Evolutionary conservation across 2,113 vertebrate species (phyloP), one percentile per base, ranked within the genome.

Genomic region (Electrona antarctica): DNA sequence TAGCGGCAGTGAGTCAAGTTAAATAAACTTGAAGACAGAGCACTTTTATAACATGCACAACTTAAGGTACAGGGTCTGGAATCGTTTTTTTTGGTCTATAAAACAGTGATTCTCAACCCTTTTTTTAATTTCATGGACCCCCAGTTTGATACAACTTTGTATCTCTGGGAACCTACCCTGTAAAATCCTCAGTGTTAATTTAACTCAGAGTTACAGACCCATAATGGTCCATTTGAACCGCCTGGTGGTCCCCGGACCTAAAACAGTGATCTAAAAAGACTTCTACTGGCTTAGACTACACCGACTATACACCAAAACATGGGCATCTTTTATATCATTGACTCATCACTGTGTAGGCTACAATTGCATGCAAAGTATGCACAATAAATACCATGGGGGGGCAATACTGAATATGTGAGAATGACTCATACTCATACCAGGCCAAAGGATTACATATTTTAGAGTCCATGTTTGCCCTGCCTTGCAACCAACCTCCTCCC

Each of bases 381-480:
- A 80, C 58, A 73, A 61, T 64, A 82, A 76, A 69, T 1, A 7
- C 72, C 60, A 80, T 82, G 21, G 21, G 21, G 21, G 21, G 21
- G 71, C 57, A 77, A 65, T 71, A 77, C 74, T 83, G 62, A 71
- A 83, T 41, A 41, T 6, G 76, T 69, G 46, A 64, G 63, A 81
- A 49, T 68, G 84, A 83, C 78, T 85, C 84, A 83, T 70, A 48
- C 64, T 59, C 52, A 71, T 73, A 74, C 41, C 54, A 21, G 64
- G 76, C 79, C 70, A 41, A 71, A 60, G 58, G 41, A 69, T 69
- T 71, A 65, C 67, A 71, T 41, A 85, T 59, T 77, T 60, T 67
- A 79, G 68, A 61, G 70, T 61, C 74, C 80, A 71, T 28, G 61
- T 73, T 76, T 67, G 71, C 76, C 73, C 69, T 7, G 62, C 47